Percentiles rank a stretch among this genome's conserved stretches.
Conservation (phyloP, 2,888 invertebrate genomes). For the Ditula angustiorana region DNA sequence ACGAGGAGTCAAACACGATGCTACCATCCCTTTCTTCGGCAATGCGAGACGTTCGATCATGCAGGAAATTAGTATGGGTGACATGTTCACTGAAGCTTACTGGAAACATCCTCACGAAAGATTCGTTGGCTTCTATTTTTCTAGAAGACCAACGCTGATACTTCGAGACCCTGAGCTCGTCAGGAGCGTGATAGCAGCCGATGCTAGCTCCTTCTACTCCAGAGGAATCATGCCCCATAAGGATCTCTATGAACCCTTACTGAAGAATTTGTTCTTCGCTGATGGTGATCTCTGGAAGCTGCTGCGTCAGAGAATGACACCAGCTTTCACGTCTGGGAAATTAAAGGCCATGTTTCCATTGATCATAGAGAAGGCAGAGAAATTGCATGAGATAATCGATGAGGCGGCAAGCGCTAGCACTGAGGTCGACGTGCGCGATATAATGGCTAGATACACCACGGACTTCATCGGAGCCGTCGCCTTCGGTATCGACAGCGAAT, state of each 20-base stretch:
- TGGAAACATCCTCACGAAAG: constrained; percentile 11
- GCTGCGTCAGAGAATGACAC: constrained; percentile 67
- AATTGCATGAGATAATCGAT: constrained; percentile 49
- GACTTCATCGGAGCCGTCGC: constrained; percentile 69
- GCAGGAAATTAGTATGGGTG: constrained; percentile 13
- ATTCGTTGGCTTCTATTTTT: constrained; percentile 11
- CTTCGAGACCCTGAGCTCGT: constrained; percentile 28
- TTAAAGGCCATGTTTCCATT: constrained; percentile 73
- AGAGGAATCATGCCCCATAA: constrained; percentile 17
- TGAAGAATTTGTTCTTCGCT: constrained; percentile 61
- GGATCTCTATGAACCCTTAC: constrained; percentile 53
- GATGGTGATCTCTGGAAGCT: constrained; percentile 72
- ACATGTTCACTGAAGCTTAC: constrained; percentile 14
- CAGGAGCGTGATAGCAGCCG: constrained; percentile 11
- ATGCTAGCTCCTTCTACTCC: constrained; percentile 14
- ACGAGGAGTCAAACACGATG: background rate
- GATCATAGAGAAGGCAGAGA: constrained; percentile 64
- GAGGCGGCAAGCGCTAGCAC: constrained; percentile 41
- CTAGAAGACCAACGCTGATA: background rate
- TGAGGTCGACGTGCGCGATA: constrained; percentile 45
- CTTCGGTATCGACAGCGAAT: constrained; percentile 62
- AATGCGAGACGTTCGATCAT: background rate
- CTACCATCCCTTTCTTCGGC: constrained; percentile 17
- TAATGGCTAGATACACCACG: constrained; percentile 68
- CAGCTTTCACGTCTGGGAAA: constrained; percentile 70